Percentiles rank a stretch among this genome's conserved stretches.
Evolutionary conservation across 2,113 vertebrate species (phyloP).

Genomic region (Myrmecobius fasciatus): DNA sequence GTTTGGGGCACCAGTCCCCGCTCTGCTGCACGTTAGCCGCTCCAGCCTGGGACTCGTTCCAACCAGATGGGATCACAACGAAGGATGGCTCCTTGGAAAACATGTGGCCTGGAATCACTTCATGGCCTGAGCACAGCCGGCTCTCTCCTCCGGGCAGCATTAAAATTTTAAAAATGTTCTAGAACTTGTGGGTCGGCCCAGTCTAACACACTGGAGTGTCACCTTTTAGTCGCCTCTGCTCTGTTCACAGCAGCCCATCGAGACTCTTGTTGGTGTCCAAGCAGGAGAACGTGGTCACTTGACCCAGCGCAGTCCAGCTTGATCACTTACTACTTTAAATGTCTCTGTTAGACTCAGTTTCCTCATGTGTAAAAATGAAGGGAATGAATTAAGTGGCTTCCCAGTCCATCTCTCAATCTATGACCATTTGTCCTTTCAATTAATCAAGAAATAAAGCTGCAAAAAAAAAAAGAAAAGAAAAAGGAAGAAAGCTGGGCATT

Average conservation of each 20-base stretch:
- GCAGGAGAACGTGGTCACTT: not conserved
- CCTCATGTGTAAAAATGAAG: not conserved
- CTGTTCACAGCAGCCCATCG: not conserved
- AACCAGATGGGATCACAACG: slow-evolving; percentile 51
- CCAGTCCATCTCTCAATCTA: not conserved
- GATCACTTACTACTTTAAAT: not conserved
- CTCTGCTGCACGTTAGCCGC: slow-evolving; percentile 37
- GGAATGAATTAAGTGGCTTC: not conserved
- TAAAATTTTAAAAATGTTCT: not conserved
- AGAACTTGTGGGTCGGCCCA: slow-evolving; percentile 9
- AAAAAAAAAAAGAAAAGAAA: too few species aligned
- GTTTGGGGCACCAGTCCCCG: slow-evolving; percentile 64
- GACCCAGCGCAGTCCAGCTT: too few species aligned
- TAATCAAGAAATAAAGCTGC: not conserved
- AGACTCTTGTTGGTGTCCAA: not conserved
- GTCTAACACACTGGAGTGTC: not conserved
- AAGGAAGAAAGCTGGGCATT: not conserved
- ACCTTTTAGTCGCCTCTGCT: not conserved
- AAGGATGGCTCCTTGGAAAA: slow-evolving; percentile 43
- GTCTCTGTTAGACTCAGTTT: not conserved
- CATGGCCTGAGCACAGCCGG: slow-evolving; percentile 57
- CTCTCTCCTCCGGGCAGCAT: not conserved
- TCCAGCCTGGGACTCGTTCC: slow-evolving; percentile 55
- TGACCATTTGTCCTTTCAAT: not conserved
- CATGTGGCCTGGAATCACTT: slow-evolving; percentile 39